phyloP scores from a whole-genome alignment of 2,888 invertebrate genomes.

The Craniophora ligustri region DNA sequence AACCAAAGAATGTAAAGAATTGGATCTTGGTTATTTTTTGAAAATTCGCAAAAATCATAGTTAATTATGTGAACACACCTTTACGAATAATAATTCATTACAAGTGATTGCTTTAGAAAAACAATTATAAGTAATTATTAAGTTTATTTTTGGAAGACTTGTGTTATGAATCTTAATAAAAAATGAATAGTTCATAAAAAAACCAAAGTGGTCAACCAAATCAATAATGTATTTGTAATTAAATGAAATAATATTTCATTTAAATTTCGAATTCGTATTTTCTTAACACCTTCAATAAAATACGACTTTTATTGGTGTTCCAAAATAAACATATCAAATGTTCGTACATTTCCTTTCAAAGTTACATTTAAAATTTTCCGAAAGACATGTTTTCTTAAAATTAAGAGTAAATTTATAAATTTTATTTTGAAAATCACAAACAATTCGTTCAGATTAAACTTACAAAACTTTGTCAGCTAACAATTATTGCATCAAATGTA shows the following conservation, averaged over 20 bases:
- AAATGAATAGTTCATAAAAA: not conserved
- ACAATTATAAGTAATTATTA: constrained; percentile 1
- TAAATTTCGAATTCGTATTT: constrained; percentile 22
- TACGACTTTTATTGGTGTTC: too few species aligned
- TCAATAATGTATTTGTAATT: not conserved
- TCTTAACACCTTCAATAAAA: too few species aligned
- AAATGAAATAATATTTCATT: constrained; percentile 5
- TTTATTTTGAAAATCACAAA: constrained; percentile 16
- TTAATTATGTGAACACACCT: constrained; percentile 14
- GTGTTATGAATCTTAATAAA: constrained; percentile 8
- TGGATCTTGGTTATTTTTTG: too few species aligned
- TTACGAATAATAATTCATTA: not conserved
- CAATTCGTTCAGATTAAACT: constrained; percentile 14
- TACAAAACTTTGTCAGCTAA: constrained; percentile 20
- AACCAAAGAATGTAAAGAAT: too few species aligned
- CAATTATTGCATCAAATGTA: constrained; percentile 30
- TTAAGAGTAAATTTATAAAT: constrained; percentile 15
- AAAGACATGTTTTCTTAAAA: constrained; percentile 17
- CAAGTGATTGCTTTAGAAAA: constrained; percentile 8
- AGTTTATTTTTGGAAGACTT: constrained; percentile 47
- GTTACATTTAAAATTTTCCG: constrained; percentile 7
- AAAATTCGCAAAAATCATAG: not conserved
- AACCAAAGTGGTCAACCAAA: too few species aligned
- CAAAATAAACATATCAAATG: too few species aligned
- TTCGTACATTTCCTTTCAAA: constrained; percentile 6